Percentiles rank a stretch among this genome's conserved stretches.
phyloP scores from a whole-genome alignment of 2,888 invertebrate genomes.

The Tuta absoluta region DNA sequence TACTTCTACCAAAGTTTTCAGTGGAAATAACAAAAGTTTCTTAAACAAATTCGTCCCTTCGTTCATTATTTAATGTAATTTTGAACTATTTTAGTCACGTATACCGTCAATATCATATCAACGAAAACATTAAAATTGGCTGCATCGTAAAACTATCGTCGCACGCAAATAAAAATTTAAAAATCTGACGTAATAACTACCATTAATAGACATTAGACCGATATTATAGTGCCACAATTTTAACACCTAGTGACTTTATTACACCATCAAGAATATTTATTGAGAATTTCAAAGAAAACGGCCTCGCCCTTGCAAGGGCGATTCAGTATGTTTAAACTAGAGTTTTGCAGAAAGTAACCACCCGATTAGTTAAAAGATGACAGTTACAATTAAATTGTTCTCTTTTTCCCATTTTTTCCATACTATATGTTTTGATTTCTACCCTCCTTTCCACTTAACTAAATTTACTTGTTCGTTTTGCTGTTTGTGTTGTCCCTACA shows the following conservation, averaged over 20 bases:
- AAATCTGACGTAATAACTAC: slow-evolving; percentile 17
- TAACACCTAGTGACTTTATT: slow-evolving; percentile 15
- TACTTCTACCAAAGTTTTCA: too few relatives aligned
- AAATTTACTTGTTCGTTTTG: too few relatives aligned
- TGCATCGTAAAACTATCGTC: slow-evolving; percentile 20
- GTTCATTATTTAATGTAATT: background rate
- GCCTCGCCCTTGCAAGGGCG: background rate
- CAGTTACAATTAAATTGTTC: too few relatives aligned
- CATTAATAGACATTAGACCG: slow-evolving; percentile 7
- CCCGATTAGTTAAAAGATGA: too few relatives aligned
- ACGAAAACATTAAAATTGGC: background rate
- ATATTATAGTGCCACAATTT: slow-evolving; percentile 18
- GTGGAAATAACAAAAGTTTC: background rate
- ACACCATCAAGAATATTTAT: slow-evolving; percentile 24
- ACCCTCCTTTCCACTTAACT: too few relatives aligned
- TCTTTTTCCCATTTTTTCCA: too few relatives aligned
- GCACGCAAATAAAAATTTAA: slow-evolving; percentile 3
- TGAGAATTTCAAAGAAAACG: slow-evolving; percentile 2
- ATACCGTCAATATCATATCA: background rate
- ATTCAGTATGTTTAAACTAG: background rate
- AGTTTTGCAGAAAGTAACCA: background rate
- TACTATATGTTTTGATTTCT: too few relatives aligned
- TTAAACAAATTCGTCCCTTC: background rate
- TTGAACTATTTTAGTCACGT: background rate
- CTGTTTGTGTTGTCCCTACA: too few relatives aligned